Conservation (phyloP, 64 coral and sea anemone species). For the Acropora tenuis region DNA sequence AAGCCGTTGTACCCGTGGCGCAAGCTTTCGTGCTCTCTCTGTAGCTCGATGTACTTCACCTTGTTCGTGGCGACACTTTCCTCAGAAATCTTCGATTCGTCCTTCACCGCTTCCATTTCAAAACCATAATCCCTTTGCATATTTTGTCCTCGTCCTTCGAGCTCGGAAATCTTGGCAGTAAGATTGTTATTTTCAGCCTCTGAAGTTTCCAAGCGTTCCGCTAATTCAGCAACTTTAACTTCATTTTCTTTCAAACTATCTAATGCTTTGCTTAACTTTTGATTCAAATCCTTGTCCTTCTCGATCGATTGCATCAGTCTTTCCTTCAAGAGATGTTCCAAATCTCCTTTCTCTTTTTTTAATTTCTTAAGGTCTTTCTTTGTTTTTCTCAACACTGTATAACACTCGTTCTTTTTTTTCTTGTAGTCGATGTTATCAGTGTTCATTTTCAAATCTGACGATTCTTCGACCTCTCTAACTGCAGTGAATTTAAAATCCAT, state of each 20-base stretch:
- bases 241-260: not conserved
- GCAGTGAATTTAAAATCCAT: slow-evolving; percentile 8
- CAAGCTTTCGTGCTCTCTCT: not conserved
- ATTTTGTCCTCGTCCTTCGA: not conserved
- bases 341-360: slow-evolving; percentile 1
- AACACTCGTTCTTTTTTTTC: not conserved
- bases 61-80: not conserved
- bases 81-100: slow-evolving; percentile 8
- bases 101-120: not conserved
- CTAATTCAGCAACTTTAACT: not conserved
- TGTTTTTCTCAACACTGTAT: slow-evolving; percentile 26
- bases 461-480: not conserved
- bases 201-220: not conserved
- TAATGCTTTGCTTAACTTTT: not conserved
- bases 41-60: not conserved
- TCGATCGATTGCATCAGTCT: not conserved
- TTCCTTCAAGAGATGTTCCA: not conserved
- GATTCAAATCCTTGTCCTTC: not conserved
- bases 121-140: not conserved
- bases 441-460: not conserved
- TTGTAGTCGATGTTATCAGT: not conserved
- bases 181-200: not conserved
- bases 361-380: slow-evolving; percentile 16
- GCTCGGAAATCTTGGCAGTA: not conserved
- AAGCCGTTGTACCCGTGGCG: not conserved